A percentile compares a stretch with the other conserved stretches of the same genome.
Conservation (phyloP, 2,888 invertebrate species). For the Byasa hedistus region DNA sequence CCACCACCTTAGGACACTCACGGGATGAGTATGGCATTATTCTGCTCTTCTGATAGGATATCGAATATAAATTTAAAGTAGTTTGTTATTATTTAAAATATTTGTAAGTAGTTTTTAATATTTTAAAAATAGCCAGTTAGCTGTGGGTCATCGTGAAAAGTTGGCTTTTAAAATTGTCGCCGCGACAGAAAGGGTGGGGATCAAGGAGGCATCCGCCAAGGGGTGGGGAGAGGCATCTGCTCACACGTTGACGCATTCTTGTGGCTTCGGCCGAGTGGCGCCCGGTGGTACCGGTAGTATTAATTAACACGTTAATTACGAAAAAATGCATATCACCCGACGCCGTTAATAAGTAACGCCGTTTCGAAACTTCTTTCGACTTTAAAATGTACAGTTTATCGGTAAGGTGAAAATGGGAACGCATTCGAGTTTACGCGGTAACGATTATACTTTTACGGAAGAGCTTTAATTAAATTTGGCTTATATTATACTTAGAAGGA, state of each 20-base stretch:
- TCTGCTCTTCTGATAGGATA: too few species aligned
- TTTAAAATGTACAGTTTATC: background rate
- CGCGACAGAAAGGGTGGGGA: slow-evolving; percentile 33
- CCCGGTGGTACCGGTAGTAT: slow-evolving; percentile 39
- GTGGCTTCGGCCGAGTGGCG: slow-evolving; percentile 63
- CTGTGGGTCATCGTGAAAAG: slow-evolving; percentile 45
- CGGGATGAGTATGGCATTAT: too few species aligned
- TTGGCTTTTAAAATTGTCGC: slow-evolving; percentile 40
- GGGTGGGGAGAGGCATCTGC: slow-evolving; percentile 57
- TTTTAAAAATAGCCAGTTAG: slow-evolving; percentile 33
- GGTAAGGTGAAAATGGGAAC: background rate
- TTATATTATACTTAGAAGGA: too few species aligned
- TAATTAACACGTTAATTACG: slow-evolving; percentile 20
- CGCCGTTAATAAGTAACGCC: slow-evolving; percentile 1
- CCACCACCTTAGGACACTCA: too few species aligned
- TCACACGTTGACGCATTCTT: slow-evolving; percentile 73
- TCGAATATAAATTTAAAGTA: too few species aligned
- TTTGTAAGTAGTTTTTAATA: too few species aligned
- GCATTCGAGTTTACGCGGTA: background rate
- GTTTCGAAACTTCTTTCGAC: background rate
- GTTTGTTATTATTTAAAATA: too few species aligned
- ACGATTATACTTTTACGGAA: too few species aligned
- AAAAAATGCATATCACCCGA: slow-evolving; percentile 1
- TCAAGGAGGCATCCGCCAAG: slow-evolving; percentile 38
- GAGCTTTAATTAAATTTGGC: too few species aligned